phyloP scores from a whole-genome alignment of 2,888 invertebrate species.

The Ormyrus rosae region DNA sequence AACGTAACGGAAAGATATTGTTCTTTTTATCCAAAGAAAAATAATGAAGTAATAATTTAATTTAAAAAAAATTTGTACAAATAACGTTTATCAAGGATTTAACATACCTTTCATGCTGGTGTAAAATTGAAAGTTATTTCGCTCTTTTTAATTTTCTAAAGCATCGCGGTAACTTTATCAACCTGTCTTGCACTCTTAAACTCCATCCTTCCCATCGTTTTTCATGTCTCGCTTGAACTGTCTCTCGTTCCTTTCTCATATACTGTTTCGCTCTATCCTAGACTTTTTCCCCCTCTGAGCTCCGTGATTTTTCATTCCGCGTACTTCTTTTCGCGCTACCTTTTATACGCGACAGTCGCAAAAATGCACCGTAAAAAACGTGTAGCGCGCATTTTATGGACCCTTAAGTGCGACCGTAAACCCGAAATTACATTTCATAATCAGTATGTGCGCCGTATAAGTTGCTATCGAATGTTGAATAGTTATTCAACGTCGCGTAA shows the following conservation, averaged over 20 bases:
- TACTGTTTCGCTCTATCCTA: constrained; percentile 9
- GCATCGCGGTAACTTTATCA: constrained; percentile 15
- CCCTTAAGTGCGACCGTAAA: not conserved
- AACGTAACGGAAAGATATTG: too few relatives aligned
- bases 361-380: not conserved
- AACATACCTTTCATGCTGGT: too few relatives aligned
- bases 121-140: too few relatives aligned
- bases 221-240: constrained; percentile 40
- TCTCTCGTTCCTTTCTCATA: constrained; percentile 27
- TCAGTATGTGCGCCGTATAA: too few relatives aligned
- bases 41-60: not conserved
- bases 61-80: not conserved
- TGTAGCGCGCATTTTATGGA: too few relatives aligned
- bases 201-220: constrained; percentile 36
- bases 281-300: constrained; percentile 4
- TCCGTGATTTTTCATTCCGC: constrained; percentile 43
- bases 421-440: constrained; percentile 2
- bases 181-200: constrained; percentile 24
- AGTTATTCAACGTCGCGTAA: too few relatives aligned
- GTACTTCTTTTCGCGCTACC: not conserved
- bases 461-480: too few relatives aligned
- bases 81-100: not conserved
- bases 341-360: not conserved
- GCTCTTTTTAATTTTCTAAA: not conserved
- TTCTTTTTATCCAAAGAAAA: too few relatives aligned